phyloP scores from a whole-genome alignment of 2,888 invertebrate species.

The Helobdella robusta region DNA sequence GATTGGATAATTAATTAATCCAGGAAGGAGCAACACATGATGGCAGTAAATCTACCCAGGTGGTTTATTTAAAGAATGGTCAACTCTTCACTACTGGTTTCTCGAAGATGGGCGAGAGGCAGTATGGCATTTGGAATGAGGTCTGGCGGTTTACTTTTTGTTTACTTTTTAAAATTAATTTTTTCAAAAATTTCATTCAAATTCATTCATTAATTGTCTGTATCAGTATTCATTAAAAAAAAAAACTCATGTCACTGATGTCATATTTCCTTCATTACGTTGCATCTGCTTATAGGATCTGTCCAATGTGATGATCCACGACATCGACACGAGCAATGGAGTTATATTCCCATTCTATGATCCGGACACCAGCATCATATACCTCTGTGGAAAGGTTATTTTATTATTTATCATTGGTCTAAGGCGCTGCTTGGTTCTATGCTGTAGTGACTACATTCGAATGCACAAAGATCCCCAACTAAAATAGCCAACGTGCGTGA shows the following conservation, averaged over 20 bases:
- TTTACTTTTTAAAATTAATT: too few species aligned
- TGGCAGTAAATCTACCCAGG: constrained; percentile 62
- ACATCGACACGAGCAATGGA: constrained; percentile 55
- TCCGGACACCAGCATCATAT: constrained; percentile 76
- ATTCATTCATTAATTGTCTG: too few species aligned
- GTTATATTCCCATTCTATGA: constrained; percentile 88
- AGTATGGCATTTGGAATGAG: constrained; percentile 70
- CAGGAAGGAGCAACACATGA: constrained; percentile 76
- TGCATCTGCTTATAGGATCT: constrained; percentile 31
- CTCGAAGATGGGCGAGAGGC: constrained; percentile 81
- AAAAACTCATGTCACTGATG: too few species aligned
- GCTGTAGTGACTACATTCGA: too few species aligned
- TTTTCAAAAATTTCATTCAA: too few species aligned
- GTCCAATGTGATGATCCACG: constrained; percentile 41
- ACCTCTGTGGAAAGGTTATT: constrained; percentile 61
- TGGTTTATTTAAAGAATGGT: constrained; percentile 71
- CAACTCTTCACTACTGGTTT: constrained; percentile 81
- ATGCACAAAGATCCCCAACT: too few species aligned
- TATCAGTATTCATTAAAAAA: too few species aligned
- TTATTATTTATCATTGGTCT: background rate
- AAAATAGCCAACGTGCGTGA: too few species aligned
- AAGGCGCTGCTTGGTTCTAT: background rate
- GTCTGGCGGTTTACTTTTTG: too few species aligned
- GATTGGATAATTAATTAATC: too few species aligned
- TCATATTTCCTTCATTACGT: too few species aligned